These are phyloP conservation scores for Lasioglossum morio DNA, from an alignment of 2,888 invertebrate species.

Conservation along the genomic window DNA sequence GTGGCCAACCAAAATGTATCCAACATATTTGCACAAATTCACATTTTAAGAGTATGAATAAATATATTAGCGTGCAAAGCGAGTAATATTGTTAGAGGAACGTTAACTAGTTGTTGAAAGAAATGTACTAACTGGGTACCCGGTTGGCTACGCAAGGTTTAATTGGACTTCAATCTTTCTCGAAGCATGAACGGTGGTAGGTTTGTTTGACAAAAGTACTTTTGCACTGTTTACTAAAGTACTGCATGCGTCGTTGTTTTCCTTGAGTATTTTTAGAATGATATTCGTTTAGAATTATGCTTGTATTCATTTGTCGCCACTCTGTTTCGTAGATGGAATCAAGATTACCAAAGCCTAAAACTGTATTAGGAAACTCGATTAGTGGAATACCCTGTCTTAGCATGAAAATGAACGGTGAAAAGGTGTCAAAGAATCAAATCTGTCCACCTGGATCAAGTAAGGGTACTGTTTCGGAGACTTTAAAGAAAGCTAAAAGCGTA, in stretches of 20 bases:
- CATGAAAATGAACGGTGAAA: conserved; percentile 32
- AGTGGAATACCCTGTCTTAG: conserved; percentile 65
- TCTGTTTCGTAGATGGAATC: conserved; percentile 85
- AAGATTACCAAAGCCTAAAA: conserved; percentile 84
- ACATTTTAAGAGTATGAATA: too few species aligned
- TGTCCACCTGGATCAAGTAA: conserved; percentile 14
- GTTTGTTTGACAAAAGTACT: not conserved
- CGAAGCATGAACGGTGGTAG: conserved; percentile 20
- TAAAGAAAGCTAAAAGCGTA: conserved; percentile 70
- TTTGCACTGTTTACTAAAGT: not conserved
- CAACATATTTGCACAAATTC: too few species aligned
- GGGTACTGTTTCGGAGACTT: not conserved
- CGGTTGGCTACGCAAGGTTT: too few species aligned
- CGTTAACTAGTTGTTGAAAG: too few species aligned
- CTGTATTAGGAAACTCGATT: conserved; percentile 65
- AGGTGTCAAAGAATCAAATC: conserved; percentile 6
- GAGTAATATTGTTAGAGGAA: too few species aligned
- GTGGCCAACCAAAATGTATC: too few species aligned
- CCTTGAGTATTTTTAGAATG: not conserved
- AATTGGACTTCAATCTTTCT: not conserved
- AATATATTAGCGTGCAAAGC: too few species aligned
- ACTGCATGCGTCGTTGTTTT: conserved; percentile 13
- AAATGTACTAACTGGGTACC: too few species aligned
- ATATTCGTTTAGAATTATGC: not conserved
- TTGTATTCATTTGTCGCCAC: conserved; percentile 6